These are phyloP conservation scores for Caloenas nicobarica DNA, from an alignment of 2,113 vertebrate species.

Conservation along the genomic window DNA sequence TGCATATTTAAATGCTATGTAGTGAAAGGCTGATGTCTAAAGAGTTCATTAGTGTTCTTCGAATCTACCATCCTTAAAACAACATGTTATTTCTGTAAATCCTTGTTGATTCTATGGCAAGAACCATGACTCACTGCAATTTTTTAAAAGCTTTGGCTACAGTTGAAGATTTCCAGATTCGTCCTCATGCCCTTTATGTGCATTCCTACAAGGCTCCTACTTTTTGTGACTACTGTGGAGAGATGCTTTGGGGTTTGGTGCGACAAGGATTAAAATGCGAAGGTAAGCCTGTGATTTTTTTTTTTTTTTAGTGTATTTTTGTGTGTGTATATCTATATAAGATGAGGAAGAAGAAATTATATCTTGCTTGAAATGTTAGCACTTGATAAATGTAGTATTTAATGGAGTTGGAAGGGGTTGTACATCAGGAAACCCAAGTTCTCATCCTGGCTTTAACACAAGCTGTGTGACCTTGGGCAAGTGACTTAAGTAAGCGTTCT, in stretches of 20 bases:
- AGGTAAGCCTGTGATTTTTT: conserved; percentile 76
- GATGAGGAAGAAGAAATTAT: background rate
- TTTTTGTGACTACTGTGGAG: conserved; percentile 99
- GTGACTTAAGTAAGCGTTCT: background rate
- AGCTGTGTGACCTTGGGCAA: background rate
- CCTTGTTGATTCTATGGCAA: conserved; percentile 8
- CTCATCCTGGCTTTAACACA: background rate
- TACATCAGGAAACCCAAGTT: background rate
- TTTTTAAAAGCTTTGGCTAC: conserved; percentile 89
- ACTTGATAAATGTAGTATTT: background rate
- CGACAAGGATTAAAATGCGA: conserved; percentile 98
- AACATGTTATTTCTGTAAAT: background rate
- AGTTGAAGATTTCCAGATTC: conserved; percentile 98
- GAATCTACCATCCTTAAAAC: background rate
- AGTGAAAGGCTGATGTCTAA: background rate
- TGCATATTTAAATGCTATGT: background rate
- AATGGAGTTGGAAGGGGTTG: background rate
- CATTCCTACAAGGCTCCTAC: conserved; percentile 99
- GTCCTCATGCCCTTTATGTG: conserved; percentile 95
- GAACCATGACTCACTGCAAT: conserved; percentile 24
- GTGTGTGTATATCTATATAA: background rate
- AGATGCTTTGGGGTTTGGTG: conserved; percentile 99
- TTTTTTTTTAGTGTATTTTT: background rate
- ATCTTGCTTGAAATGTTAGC: background rate
- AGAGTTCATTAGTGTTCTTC: background rate